Evolutionary conservation across 1,140 invertebrate species (phyloP).

Genomic region (Argopecten irradians): DNA sequence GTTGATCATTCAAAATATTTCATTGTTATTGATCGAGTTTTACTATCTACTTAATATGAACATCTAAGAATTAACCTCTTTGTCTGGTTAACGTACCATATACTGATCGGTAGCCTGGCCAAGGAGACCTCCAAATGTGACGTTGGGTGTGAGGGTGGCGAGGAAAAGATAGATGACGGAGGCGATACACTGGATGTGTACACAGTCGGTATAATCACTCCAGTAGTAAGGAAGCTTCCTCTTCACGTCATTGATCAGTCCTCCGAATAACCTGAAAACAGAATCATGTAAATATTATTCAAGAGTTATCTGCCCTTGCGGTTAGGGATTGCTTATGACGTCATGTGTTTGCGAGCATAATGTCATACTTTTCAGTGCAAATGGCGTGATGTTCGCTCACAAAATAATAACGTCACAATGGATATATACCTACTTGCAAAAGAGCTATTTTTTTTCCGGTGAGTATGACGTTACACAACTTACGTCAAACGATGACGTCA

Average conservation of each 20-base stretch:
- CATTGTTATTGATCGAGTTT: no score
- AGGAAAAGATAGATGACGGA: slow-evolving; percentile 99
- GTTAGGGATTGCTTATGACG: neutral
- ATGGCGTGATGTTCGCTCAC: no score
- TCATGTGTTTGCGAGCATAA: no score
- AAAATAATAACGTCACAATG: no score
- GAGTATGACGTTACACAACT: no score
- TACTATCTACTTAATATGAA: no score
- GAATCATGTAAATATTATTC: neutral
- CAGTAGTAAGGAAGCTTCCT: slow-evolving; percentile 90
- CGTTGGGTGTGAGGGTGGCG: slow-evolving; percentile 97
- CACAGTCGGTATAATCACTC: slow-evolving; percentile 86
- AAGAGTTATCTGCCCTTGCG: no score
- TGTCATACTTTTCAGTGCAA: no score
- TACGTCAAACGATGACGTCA: no score
- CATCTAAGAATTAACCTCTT: neutral
- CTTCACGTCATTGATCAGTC: slow-evolving; percentile 93
- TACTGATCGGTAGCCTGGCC: slow-evolving; percentile 96
- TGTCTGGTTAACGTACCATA: slow-evolving; percentile 82
- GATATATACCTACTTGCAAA: no score
- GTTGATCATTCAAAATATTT: no score
- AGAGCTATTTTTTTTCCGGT: no score
- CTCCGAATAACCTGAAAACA: slow-evolving; percentile 85
- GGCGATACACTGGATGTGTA: slow-evolving; percentile 95
- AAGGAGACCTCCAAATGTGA: slow-evolving; percentile 96